phyloP scores from a whole-genome alignment of 2,888 invertebrate species.

The Hemaris fuciformis region DNA sequence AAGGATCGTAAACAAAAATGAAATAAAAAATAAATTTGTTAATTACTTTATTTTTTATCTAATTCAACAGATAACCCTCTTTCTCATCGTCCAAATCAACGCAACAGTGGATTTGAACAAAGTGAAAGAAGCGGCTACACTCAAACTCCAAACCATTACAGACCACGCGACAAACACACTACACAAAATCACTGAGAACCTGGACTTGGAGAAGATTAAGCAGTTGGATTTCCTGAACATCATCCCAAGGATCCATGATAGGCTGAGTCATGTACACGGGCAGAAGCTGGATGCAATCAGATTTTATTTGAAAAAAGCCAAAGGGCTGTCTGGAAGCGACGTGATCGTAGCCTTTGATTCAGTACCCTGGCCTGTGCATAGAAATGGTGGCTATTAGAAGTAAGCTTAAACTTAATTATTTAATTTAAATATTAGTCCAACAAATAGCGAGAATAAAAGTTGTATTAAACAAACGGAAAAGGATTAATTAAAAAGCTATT shows the following conservation, averaged over 20 bases:
- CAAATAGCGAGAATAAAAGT: too few species aligned
- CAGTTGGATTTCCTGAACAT: conserved; percentile 46
- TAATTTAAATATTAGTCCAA: too few species aligned
- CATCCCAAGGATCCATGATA: conserved; percentile 40
- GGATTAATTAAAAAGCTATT: too few species aligned
- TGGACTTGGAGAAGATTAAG: conserved; percentile 49
- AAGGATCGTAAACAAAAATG: too few species aligned
- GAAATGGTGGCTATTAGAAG: conserved; percentile 25
- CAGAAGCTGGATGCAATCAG: conserved; percentile 25
- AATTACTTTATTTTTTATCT: too few species aligned
- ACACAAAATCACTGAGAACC: conserved; percentile 41
- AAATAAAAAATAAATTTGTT: too few species aligned
- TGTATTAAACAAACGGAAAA: too few species aligned
- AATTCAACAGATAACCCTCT: conserved; percentile 53
- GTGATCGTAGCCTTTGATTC: conserved; percentile 32
- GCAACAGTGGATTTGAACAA: conserved; percentile 56
- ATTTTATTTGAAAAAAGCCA: conserved; percentile 26
- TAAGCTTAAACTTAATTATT: conserved; percentile 9
- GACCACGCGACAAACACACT: conserved; percentile 40
- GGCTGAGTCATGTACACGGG: conserved; percentile 27
- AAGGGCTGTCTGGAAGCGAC: conserved; percentile 29
- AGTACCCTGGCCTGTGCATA: conserved; percentile 36
- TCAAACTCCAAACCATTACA: conserved; percentile 36
- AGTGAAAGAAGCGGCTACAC: conserved; percentile 48
- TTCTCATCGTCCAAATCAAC: conserved; percentile 43